A percentile compares a stretch with the other conserved stretches of the same genome.
These are phyloP conservation scores for Petromus typicus DNA, from an alignment of 2,113 vertebrate genomes.

Conservation along the genomic window DNA sequence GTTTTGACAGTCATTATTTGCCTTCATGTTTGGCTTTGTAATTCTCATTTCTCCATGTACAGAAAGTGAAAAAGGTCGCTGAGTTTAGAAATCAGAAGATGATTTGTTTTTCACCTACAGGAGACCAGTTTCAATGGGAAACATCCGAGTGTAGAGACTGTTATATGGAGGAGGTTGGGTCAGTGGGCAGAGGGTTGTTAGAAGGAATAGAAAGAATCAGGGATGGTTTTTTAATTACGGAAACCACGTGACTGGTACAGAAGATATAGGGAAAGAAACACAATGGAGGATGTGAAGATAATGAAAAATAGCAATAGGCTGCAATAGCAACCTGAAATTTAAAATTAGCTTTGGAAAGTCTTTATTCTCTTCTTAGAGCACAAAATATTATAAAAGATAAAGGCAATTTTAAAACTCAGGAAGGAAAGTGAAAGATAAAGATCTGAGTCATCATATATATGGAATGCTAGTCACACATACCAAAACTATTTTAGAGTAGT, in stretches of 20 bases:
- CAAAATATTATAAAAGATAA: neutral
- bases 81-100: neutral
- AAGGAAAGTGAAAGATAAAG: neutral
- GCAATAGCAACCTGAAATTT: neutral
- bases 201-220: neutral
- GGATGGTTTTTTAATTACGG: neutral
- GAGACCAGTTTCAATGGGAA: neutral
- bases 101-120: neutral
- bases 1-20: neutral
- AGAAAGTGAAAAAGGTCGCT: neutral
- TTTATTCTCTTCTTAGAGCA: slow-evolving; percentile 9
- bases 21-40: neutral
- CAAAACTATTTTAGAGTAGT: neutral
- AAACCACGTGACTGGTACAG: neutral
- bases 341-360: neutral
- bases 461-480: neutral
- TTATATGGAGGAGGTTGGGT: neutral
- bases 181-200: neutral
- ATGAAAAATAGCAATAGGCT: neutral
- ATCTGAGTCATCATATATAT: neutral
- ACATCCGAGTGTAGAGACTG: neutral
- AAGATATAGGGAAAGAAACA: neutral
- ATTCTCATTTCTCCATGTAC: neutral
- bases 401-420: neutral
- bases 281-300: neutral